phyloP scores from a whole-genome alignment of 1,140 invertebrate species.

The Telenomus remus region DNA sequence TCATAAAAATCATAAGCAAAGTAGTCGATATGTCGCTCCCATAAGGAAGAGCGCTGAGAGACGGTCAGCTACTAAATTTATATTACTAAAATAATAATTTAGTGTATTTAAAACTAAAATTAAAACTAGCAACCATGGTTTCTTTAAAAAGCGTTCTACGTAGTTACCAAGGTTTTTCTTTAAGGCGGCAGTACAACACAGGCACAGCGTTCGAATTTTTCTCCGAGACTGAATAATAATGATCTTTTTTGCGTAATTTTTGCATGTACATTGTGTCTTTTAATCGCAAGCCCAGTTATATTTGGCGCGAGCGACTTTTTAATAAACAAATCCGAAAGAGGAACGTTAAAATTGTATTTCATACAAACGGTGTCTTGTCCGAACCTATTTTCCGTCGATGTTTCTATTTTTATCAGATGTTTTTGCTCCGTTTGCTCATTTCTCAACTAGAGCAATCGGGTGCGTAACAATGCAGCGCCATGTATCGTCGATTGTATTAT shows the following conservation, averaged over 20 bases:
- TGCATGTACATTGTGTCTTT: conserved; percentile 36
- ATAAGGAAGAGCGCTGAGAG: too few species aligned
- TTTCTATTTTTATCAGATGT: conserved; percentile 38
- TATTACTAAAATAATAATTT: too few species aligned
- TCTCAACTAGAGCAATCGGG: conserved; percentile 14
- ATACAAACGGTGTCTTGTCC: too few species aligned
- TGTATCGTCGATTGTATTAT: too few species aligned
- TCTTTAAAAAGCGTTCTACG: too few species aligned
- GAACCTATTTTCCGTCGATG: conserved; percentile 18
- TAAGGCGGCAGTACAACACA: too few species aligned
- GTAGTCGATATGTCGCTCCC: too few species aligned
- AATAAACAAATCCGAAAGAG: conserved; percentile 1
- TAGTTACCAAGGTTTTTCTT: too few species aligned
- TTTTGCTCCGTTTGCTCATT: conserved; percentile 29
- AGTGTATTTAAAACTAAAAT: too few species aligned
- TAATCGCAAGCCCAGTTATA: conserved; percentile 29
- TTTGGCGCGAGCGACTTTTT: conserved; percentile 18
- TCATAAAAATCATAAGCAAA: too few species aligned
- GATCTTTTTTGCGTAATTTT: conserved; percentile 31
- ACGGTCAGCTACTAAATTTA: too few species aligned
- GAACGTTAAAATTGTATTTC: not conserved
- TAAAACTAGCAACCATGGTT: too few species aligned
- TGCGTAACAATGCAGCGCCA: conserved; percentile 27
- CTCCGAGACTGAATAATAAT: conserved; percentile 37
- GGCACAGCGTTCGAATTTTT: conserved; percentile 24